These are phyloP conservation scores for Cryptotis parvus DNA, from an alignment of 2,113 vertebrate genomes.

Conservation along the genomic window DNA sequence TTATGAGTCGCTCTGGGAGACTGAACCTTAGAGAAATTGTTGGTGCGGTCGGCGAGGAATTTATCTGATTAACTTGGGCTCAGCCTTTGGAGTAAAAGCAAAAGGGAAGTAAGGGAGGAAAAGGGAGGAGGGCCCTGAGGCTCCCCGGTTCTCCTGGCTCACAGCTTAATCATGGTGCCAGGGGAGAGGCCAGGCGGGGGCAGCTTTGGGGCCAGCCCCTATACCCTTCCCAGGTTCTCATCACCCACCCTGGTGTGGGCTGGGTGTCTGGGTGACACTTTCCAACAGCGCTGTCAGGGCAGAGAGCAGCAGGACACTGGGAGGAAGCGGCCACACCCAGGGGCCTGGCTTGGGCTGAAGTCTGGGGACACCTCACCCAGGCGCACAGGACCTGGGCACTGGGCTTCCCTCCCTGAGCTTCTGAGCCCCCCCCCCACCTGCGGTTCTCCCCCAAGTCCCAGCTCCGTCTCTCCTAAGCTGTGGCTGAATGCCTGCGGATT, in stretches of 20 bases:
- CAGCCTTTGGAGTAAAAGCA: slow-evolving; percentile 54
- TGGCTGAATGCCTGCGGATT: no score
- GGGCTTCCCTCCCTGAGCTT: no score
- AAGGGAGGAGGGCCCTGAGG: neutral
- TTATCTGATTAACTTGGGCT: slow-evolving; percentile 84
- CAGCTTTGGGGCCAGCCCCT: neutral
- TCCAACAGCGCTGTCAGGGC: neutral
- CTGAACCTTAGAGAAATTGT: slow-evolving; percentile 82
- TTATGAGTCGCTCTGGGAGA: slow-evolving; percentile 85
- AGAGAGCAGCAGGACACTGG: neutral
- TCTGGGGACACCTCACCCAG: neutral
- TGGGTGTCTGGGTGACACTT: neutral
- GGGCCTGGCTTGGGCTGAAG: no score
- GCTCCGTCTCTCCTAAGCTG: no score
- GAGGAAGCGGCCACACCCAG: no score
- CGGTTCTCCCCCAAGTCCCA: no score
- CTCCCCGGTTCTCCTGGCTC: slow-evolving; percentile 50
- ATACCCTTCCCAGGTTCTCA: neutral
- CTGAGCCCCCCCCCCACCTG: no score
- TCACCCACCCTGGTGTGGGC: neutral
- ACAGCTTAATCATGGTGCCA: slow-evolving; percentile 64
- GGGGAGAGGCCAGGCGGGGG: slow-evolving; percentile 30
- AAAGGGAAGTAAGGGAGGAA: slow-evolving; percentile 35
- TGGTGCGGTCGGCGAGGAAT: slow-evolving; percentile 81
- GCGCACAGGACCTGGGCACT: no score